Base-by-base conservation (phyloP, 1,140 invertebrate species). In the Drosophila ercepeae region DNA sequence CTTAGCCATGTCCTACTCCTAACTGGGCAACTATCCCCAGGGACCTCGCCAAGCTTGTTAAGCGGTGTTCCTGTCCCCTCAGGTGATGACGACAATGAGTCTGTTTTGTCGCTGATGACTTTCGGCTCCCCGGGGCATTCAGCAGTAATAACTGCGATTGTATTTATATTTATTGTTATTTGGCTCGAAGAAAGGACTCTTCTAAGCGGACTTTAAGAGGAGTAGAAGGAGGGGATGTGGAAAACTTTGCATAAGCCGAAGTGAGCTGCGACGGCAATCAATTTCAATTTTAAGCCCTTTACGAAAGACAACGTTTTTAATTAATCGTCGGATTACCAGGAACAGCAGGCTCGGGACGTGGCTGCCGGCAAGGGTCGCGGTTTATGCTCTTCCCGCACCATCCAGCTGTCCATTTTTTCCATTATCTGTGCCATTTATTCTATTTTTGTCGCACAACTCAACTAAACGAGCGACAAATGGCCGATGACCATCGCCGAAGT, bases 381-480 rank as follows among this genome's bases (percentile, higher is more conserved):
- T 88, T 81, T 84, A 78, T 42, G 64, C 48, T 58, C 27, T 53
- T 50, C 63, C 41, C 41, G 11, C 45, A 32, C 39, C 50, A 60
- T 68, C 51, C 82, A 82, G 73, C 74, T 78, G 83, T 78, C 68
- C 78, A 82, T 82, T 88, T 89, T 81, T 86, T 86, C 79, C 78
- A 88, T 88, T 88, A 88, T 88, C 82, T 82, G 74, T 68, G 70
- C 70, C 59, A 82, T 89, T 88, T 83, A 89, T 83, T 88, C 78
- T 78, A 82, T 88, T 88, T 88, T 88, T 78, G 78, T 84, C 71
- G 67, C 75, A 86, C 81, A 84, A 82, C 82, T 82, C 82, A 75
- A 78, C 83, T 88, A 88, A 88, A 88, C 82, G 82, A 88, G 78
- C 82, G 82, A 88, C 82, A 88, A 88, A 88, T 89, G 88, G 83